Evolutionary conservation across 2,113 vertebrate genomes (phyloP), one percentile per base, ranked within the genome.

Genomic region (Hyaena hyaena): DNA sequence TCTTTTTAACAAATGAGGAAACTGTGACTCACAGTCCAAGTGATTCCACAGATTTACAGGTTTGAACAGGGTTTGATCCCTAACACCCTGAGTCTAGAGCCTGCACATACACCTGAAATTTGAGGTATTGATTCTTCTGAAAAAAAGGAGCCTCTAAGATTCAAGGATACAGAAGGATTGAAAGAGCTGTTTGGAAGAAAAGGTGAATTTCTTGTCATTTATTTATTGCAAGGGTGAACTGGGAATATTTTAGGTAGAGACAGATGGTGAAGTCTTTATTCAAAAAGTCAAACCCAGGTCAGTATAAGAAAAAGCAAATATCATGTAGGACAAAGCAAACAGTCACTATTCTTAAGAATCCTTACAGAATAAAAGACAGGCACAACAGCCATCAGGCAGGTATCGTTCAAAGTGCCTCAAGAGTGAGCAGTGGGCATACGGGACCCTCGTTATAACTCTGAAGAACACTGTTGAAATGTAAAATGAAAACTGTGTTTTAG

Each of bases 171-270:
- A 84, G 24, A 91, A 8, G 73, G 23, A 50, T 6, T n/a, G 12
- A 92, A 61, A 95, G 53, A 68, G 15, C 28, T 35, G 2, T 19
- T 81, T 21, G 24, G 43, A 28, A 65, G 39, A 71, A 85, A 88
- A 61, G 4, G 2, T 53, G 11, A n/a, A 7, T 79, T 71, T 94
- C 53, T 90, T 69, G n/a, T 71, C 61, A 71, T 79, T 90, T 86
- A 26, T 63, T 90, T 28, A 24, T 31, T 43, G 33, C 26, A 94
- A 81, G 2, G 28, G 17, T 77, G 23, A 94, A 71, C 69, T 19
- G 23, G 31, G 31, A 71, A 86, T 90, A 83, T 82, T 96, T 95
- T 74, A 79, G 50, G 26, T 71, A 76, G n/a, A 68, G 50, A 93
- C 15, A 35, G 45, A 90, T 76, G 73, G 31, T 66, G 39, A 96